A percentile compares a stretch with the other conserved stretches of the same genome.
Conservation (phyloP, 2,888 invertebrate species). For the Ashinkailepas kermadecensis region DNA sequence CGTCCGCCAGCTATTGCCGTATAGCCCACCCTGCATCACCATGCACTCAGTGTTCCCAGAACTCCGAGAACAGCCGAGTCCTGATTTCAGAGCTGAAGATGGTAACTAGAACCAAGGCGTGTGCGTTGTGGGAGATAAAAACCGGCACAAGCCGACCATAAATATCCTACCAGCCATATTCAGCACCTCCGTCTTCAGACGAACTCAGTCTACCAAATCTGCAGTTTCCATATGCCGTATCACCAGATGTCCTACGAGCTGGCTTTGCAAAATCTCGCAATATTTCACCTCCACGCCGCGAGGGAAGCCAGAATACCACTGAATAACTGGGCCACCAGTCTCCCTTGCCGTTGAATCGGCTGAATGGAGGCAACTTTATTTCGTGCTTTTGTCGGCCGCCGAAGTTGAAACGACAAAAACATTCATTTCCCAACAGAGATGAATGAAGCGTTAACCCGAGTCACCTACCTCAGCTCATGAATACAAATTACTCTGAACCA, state of each 20-base stretch:
- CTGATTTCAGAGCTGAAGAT: too few relatives aligned
- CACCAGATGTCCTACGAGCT: neutral
- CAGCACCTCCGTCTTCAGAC: neutral
- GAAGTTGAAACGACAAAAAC: slow-evolving; percentile 7
- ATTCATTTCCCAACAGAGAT: neutral
- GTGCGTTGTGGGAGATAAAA: too few relatives aligned
- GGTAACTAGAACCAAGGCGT: too few relatives aligned
- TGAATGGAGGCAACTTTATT: neutral
- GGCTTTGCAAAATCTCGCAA: neutral
- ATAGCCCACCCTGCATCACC: too few relatives aligned
- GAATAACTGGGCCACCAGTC: neutral
- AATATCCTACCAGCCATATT: too few relatives aligned
- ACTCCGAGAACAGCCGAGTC: too few relatives aligned
- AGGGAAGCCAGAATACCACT: neutral
- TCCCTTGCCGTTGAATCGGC: neutral
- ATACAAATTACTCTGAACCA: slow-evolving; percentile 4
- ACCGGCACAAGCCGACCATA: too few relatives aligned
- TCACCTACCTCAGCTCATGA: neutral
- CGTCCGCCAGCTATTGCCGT: too few relatives aligned
- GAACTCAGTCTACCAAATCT: neutral
- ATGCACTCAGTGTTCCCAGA: too few relatives aligned
- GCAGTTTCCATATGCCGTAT: neutral
- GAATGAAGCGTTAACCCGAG: slow-evolving; percentile 16
- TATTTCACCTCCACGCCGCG: neutral
- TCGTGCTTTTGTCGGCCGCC: neutral